A percentile compares a stretch with the other conserved stretches of the same genome.
Conservation (phyloP, 2,113 vertebrate species). For the Dasyornis broadbenti region DNA sequence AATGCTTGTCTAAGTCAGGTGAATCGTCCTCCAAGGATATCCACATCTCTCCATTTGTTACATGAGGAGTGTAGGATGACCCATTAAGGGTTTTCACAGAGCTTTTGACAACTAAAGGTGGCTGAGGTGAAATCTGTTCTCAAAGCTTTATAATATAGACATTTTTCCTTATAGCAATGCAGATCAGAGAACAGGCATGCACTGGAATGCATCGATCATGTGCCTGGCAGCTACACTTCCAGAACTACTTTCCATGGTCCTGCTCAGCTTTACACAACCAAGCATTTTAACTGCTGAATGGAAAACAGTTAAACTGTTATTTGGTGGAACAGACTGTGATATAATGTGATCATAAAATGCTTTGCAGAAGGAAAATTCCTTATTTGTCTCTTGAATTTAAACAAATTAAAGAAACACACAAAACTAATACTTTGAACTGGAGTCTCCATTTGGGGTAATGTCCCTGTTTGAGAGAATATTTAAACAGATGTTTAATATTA, state of each 20-base stretch:
- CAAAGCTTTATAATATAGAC: neutral
- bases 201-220: neutral
- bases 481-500: slow-evolving; percentile 22
- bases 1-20: neutral
- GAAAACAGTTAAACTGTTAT: neutral
- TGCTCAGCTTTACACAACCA: slow-evolving; percentile 9
- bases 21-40: neutral
- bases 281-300: neutral
- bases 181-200: neutral
- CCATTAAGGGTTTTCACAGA: neutral
- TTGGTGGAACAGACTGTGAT: neutral
- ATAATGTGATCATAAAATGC: slow-evolving; percentile 18
- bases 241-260: neutral
- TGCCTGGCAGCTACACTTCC: neutral
- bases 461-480: neutral
- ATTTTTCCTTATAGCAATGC: neutral
- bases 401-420: neutral
- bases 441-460: neutral
- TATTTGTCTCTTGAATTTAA: neutral
- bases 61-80: neutral
- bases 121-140: neutral
- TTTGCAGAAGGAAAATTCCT: neutral
- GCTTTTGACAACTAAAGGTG: neutral
- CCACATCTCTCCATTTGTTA: neutral
- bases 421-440: neutral